Evolutionary conservation across 2,888 invertebrate species (phyloP).

Genomic region (Lithodes maja): DNA sequence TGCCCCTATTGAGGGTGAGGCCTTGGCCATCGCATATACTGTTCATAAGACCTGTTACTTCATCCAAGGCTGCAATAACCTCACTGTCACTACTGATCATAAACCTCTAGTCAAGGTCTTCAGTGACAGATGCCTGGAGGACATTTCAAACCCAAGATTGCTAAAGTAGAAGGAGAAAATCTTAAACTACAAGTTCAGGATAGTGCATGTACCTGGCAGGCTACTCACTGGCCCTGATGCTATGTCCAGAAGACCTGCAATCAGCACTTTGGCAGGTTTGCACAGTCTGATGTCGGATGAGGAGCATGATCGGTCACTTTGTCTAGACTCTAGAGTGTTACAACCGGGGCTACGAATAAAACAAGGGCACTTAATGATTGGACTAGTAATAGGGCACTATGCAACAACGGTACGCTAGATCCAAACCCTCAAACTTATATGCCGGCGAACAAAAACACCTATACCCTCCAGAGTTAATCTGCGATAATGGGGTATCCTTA

Average conservation of each 20-base stretch:
- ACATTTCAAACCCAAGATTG: constrained; percentile 19
- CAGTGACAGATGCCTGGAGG: not conserved
- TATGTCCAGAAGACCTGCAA: not conserved
- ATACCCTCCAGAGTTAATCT: too few relatives aligned
- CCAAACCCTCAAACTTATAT: too few relatives aligned
- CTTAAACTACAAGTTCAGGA: constrained; percentile 27
- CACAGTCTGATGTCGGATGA: too few relatives aligned
- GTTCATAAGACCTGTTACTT: constrained; percentile 30
- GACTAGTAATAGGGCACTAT: too few relatives aligned
- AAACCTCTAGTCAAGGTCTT: constrained; percentile 41
- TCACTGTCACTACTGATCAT: constrained; percentile 32
- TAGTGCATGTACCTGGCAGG: constrained; percentile 21
- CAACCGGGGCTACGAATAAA: too few relatives aligned
- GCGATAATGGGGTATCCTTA: too few relatives aligned
- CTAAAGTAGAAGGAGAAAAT: constrained; percentile 30
- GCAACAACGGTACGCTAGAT: too few relatives aligned
- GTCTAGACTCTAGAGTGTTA: too few relatives aligned
- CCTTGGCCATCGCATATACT: constrained; percentile 22
- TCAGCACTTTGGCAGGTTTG: too few relatives aligned
- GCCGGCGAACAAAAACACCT: too few relatives aligned
- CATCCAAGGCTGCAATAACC: constrained; percentile 29
- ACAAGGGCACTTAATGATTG: too few relatives aligned
- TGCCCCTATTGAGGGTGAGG: constrained; percentile 39
- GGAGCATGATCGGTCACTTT: too few relatives aligned
- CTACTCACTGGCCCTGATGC: constrained; percentile 18